Evolutionary conservation across 2,888 invertebrate genomes (phyloP).

Genomic region (Drosophila putrida): DNA sequence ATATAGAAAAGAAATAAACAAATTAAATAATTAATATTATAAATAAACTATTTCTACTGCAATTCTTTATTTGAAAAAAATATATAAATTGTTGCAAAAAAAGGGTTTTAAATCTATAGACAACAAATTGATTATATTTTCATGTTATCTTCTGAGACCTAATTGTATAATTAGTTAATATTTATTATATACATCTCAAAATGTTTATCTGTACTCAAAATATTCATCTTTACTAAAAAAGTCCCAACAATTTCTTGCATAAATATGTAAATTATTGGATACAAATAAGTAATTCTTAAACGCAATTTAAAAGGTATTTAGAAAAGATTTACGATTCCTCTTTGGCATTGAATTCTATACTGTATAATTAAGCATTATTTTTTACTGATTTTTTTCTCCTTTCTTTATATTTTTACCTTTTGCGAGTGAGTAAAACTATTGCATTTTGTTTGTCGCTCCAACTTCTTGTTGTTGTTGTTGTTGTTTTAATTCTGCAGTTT

Average conservation of each 20-base stretch:
- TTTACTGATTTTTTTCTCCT: neutral
- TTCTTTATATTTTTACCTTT: constrained; percentile 65
- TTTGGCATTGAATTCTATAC: neutral
- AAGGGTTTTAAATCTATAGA: neutral
- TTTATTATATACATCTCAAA: neutral
- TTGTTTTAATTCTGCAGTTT: constrained; percentile 29
- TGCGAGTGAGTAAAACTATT: constrained; percentile 70
- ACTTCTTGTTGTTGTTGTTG: constrained; percentile 27
- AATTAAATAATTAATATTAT: neutral
- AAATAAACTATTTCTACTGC: neutral
- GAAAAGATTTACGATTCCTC: too few species aligned
- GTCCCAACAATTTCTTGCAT: neutral
- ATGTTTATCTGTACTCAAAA: too few species aligned
- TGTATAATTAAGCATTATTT: too few species aligned
- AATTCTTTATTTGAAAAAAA: neutral
- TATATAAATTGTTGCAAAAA: neutral
- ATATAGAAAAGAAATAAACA: constrained; percentile 6
- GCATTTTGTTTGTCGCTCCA: constrained; percentile 65
- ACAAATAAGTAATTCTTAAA: too few species aligned
- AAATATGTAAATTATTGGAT: too few species aligned
- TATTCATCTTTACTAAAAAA: neutral
- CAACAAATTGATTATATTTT: neutral
- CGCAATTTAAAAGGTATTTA: too few species aligned
- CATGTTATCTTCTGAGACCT: neutral
- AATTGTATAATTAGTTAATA: too few species aligned